Evolutionary conservation across 2,888 invertebrate genomes (phyloP).

Genomic region (Melinaea marsaeus): DNA sequence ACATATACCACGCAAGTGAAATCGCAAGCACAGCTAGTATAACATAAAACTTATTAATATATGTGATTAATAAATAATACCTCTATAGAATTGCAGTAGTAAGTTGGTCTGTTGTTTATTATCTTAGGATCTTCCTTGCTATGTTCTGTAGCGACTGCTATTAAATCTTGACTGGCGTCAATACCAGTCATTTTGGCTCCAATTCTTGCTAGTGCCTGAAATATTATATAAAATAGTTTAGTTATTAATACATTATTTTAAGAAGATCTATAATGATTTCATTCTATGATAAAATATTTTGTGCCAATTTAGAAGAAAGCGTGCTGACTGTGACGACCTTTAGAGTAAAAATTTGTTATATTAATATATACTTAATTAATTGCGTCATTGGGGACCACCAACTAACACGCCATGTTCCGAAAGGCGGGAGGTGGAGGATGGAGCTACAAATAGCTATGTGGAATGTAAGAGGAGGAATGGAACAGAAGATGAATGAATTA

Average conservation of each 20-base stretch:
- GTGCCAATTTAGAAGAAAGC: too few species aligned
- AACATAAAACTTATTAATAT: not conserved
- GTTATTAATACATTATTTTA: not conserved
- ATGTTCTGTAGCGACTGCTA: constrained; percentile 83
- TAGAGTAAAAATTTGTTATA: not conserved
- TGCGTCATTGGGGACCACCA: too few species aligned
- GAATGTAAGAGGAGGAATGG: too few species aligned
- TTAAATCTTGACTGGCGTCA: constrained; percentile 85
- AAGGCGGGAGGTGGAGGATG: too few species aligned
- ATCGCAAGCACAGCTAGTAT: too few species aligned
- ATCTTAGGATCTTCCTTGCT: constrained; percentile 55
- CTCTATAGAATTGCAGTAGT: constrained; percentile 77
- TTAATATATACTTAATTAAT: not conserved
- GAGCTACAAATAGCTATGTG: too few species aligned
- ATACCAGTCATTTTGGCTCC: constrained; percentile 89
- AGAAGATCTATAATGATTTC: not conserved
- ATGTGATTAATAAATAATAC: constrained; percentile 40
- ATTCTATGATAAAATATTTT: not conserved
- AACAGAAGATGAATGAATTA: too few species aligned
- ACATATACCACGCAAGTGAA: too few species aligned
- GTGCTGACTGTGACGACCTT: not conserved
- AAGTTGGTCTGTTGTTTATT: constrained; percentile 61
- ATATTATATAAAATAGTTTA: not conserved
- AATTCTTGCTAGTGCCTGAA: constrained; percentile 84
- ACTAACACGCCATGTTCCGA: too few species aligned